These are phyloP conservation scores for Pyrgus malvae DNA, from an alignment of 2,888 invertebrate species.

Conservation along the genomic window DNA sequence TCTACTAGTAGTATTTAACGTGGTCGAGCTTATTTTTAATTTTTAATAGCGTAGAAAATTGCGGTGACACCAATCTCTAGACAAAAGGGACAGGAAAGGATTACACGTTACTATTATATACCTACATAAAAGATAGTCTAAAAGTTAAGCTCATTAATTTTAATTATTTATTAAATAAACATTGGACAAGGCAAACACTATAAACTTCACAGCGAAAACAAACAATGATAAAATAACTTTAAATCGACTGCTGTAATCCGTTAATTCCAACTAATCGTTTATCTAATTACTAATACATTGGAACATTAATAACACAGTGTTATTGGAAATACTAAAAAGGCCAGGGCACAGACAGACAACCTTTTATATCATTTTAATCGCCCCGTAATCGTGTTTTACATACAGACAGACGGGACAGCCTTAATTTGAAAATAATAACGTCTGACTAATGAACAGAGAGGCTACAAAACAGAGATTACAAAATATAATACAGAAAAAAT, in stretches of 20 bases:
- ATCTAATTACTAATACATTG: constrained; percentile 15
- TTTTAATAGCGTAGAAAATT: no score
- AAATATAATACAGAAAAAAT: not conserved
- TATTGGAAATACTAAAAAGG: constrained; percentile 21
- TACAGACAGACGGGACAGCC: constrained; percentile 65
- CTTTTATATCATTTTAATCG: constrained; percentile 56
- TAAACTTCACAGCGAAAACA: no score
- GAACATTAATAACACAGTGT: constrained; percentile 1
- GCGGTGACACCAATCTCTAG: no score
- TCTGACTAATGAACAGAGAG: constrained; percentile 60
- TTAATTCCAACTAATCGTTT: constrained; percentile 10
- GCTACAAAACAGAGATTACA: constrained; percentile 18
- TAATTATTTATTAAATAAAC: no score
- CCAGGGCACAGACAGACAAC: constrained; percentile 30
- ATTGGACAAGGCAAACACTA: no score
- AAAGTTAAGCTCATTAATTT: no score
- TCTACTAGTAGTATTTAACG: no score
- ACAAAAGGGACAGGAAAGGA: no score
- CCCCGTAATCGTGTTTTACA: constrained; percentile 52
- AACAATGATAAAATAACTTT: no score
- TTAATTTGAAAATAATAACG: constrained; percentile 78
- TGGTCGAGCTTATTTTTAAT: no score
- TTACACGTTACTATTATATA: no score
- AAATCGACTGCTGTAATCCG: not conserved
- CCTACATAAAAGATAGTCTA: no score